Base-by-base conservation (phyloP, 2,797 vertebrate species). In the Urosaurus nigricauda region DNA sequence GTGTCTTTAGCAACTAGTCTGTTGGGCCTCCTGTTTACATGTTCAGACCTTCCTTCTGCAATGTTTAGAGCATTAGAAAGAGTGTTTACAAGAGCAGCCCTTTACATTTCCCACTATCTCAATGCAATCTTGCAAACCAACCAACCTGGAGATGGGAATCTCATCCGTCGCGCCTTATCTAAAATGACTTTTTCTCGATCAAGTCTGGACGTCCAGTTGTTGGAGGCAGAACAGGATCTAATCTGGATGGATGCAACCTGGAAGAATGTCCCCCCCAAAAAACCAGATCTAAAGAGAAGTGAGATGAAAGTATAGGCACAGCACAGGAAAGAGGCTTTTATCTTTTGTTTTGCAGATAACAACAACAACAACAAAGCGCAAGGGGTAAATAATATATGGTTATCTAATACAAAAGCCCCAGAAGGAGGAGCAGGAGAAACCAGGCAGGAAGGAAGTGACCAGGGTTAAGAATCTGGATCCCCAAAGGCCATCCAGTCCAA, bases 261-360 rank as follows among this genome's bases (percentile, higher is more conserved):
- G 88, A 90, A 90, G 70, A 19, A 93, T 21, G 90, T 92, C 92
- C 92, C 0, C 47, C 43, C 43, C n/a, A n/a, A 47, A 68, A 94
- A 68, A 95, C 94, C 88, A 95, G 94, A 96, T 94, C 95, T 95
- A 82, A 95, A 94, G 93, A 94, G 94, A 95, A 94, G 87, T 86
- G 90, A 93, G 95, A 96, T 95, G 95, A 92, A 89, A 51, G 37
- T 21, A 51, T 85, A 94, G 77, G 63, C 56, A 43, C 43, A 60
- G 47, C 70, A 86, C 92, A 94, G 95, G 90, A 94, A 95, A 95
- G 90, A 1, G 91, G 40, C 29, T 21, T 24, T 92, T 94, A 94
- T 93, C 93, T 83, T 26, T 53, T 40, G 13, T 83, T 75, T 65
- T 51, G 79, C 83, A 83, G 91, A 85, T 43, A 11, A 92, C 14